Percentiles rank a stretch among this genome's conserved stretches.
Evolutionary conservation across 2,888 invertebrate genomes (phyloP).

Genomic region (Polydrusus tereticollis): DNA sequence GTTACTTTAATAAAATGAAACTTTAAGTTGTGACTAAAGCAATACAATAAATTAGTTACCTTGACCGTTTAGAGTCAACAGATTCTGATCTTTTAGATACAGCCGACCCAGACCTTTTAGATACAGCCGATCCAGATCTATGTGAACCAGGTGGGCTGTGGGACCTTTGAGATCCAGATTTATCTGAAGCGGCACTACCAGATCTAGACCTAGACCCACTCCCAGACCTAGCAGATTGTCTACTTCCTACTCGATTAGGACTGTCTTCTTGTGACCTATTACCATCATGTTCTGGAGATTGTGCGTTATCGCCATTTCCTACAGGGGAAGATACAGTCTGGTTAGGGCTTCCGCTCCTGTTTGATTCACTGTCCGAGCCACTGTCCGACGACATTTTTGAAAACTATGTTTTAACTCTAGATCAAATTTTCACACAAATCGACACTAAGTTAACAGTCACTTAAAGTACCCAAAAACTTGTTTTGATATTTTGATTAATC

Average conservation of each 20-base stretch:
- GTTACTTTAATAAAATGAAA: too few species aligned
- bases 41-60: neutral
- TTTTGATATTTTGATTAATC: too few species aligned
- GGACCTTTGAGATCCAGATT: slow-evolving; percentile 56
- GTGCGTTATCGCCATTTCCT: slow-evolving; percentile 61
- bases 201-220: slow-evolving; percentile 47
- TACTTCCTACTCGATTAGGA: slow-evolving; percentile 3
- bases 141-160: slow-evolving; percentile 56
- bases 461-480: too few species aligned
- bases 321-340: slow-evolving; percentile 66
- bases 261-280: neutral
- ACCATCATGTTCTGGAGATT: slow-evolving; percentile 54
- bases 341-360: slow-evolving; percentile 66
- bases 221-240: slow-evolving; percentile 30
- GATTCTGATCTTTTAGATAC: slow-evolving; percentile 37
- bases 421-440: too few species aligned
- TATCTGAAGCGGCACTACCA: slow-evolving; percentile 34
- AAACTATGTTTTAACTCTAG: neutral
- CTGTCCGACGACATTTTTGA: slow-evolving; percentile 62
- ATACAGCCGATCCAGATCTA: slow-evolving; percentile 41
- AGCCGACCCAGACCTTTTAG: slow-evolving; percentile 36
- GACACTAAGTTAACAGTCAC: too few species aligned
- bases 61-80: slow-evolving; percentile 29
- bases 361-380: slow-evolving; percentile 69
- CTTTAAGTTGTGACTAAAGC: neutral